Evolutionary conservation across 2,113 vertebrate genomes (phyloP).

Genomic region (Channa argus): DNA sequence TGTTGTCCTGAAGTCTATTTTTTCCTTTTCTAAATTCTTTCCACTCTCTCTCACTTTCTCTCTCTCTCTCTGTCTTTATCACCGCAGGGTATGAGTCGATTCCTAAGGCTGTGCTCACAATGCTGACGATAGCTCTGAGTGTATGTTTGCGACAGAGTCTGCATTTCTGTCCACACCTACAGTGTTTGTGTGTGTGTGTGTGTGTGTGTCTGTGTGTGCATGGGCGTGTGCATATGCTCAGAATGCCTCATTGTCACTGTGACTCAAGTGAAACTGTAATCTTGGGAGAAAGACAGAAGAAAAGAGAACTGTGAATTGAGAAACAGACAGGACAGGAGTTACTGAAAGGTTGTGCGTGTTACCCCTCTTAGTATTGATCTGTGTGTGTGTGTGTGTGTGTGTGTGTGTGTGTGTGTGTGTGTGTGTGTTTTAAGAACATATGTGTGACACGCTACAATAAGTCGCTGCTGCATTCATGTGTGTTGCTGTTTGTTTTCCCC

Average conservation of each 20-base stretch:
- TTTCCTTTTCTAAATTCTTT: constrained; percentile 23
- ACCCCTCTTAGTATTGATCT: constrained; percentile 18
- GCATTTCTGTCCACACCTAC: constrained; percentile 6
- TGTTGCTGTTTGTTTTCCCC: constrained; percentile 33
- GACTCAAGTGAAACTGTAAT: constrained; percentile 35
- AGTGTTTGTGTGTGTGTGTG: not conserved
- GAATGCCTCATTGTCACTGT: not conserved
- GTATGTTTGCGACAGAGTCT: constrained; percentile 22
- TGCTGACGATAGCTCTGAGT: constrained; percentile 14
- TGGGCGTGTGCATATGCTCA: not conserved
- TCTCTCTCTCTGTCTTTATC: constrained; percentile 7
- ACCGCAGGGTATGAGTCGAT: constrained; percentile 28
- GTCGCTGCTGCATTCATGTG: constrained; percentile 30
- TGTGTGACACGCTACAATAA: constrained; percentile 23
- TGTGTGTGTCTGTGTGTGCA: not conserved
- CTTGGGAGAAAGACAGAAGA: constrained; percentile 3
- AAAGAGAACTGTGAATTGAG: constrained; percentile 2
- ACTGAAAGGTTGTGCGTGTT: constrained; percentile 40
- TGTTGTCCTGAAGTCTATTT: constrained; percentile 42
- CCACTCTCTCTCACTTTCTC: constrained; percentile 18
- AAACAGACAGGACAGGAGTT: constrained; percentile 23
- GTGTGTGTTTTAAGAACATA: too few relatives aligned
- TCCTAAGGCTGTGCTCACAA: constrained; percentile 22
- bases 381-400: constrained; percentile 29
- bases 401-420: constrained; percentile 22